Base-by-base conservation (phyloP, 1,140 invertebrate species). In the Coptotermes formosanus region DNA sequence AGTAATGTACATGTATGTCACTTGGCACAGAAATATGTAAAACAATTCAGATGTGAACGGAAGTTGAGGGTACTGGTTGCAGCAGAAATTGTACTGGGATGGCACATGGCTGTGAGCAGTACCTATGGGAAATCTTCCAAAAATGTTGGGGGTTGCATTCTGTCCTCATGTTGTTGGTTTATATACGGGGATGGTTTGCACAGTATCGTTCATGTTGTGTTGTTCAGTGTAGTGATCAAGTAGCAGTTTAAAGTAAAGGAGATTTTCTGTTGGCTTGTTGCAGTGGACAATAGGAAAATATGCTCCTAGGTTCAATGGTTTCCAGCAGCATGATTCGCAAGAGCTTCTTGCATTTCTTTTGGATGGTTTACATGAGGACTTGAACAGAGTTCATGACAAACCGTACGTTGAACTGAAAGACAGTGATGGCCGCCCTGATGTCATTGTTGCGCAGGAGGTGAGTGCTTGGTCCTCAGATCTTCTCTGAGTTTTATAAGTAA, bases 291-390 rank as follows among this genome's bases (percentile, higher is more conserved):
- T 98, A 85, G 94, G 95, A 38, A 96, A 97, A 89, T 95, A 96
- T 92, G 96, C 96, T 75, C 96, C 96, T 52, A 92, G 95, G 87
- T 96, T 98, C 89, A 96, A 95, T 87, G 96, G 96, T 87, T 97
- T 96, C 88, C 96, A 96, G 43, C 97, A 98, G 91, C 97, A 98
- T 91, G 97, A 98, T 92, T 96, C 96, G 43, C 96, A 97, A 91
- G 97, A 98, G 92, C 91, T 98, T 86, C 92, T 98, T 12, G 96
- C 96, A 48, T 98, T 97, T 93, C 91, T 98, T 81, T 91, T 98
- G 87, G 97, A 98, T 92, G 95, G 96, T 44, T 92, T 98, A 86
- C 97, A 98, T 90, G 97, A 98, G 92, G 97, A 98, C 92, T 92
- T 98, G 82, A 98, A 98, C 91, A 92, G 96, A 25, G 95, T 95